Conservation (phyloP, 2,888 invertebrate genomes). For the Seira sanloemensis region DNA sequence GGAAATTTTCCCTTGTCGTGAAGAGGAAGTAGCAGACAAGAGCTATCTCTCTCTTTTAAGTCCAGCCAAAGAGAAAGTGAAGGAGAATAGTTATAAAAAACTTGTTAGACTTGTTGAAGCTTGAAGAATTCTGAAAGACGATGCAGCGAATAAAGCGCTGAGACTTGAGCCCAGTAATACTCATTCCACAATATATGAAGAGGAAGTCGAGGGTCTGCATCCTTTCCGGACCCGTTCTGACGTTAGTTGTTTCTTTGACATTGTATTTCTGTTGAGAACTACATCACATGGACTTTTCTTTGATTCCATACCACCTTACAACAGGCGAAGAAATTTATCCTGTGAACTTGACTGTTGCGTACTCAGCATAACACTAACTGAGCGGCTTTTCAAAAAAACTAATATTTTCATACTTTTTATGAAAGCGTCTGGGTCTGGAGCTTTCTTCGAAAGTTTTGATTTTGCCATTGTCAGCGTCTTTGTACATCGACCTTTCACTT, state of each 20-base stretch:
- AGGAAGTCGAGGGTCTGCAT: too few species aligned
- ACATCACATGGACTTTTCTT: neutral
- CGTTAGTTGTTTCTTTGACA: neutral
- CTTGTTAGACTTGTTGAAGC: neutral
- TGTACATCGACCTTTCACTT: too few species aligned
- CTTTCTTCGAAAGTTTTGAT: too few species aligned
- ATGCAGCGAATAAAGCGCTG: neutral
- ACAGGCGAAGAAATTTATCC: too few species aligned
- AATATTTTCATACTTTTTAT: too few species aligned
- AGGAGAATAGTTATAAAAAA: neutral
- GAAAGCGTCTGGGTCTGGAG: too few species aligned
- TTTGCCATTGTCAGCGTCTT: too few species aligned
- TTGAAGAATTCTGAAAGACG: neutral
- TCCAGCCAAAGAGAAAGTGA: conserved; percentile 7
- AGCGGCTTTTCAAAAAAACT: too few species aligned
- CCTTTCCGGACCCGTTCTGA: too few species aligned
- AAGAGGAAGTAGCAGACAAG: conserved; percentile 50
- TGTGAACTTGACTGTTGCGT: too few species aligned
- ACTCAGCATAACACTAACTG: too few species aligned
- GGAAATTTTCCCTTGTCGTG: conserved; percentile 44
- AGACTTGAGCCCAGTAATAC: neutral
- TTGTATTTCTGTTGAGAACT: neutral
- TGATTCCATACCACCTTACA: neutral
- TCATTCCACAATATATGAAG: neutral
- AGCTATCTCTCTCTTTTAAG: conserved; percentile 37